Evolutionary conservation across 2,888 invertebrate genomes (phyloP), one percentile per base, ranked within the genome.

Genomic region (Lamproptera curius): DNA sequence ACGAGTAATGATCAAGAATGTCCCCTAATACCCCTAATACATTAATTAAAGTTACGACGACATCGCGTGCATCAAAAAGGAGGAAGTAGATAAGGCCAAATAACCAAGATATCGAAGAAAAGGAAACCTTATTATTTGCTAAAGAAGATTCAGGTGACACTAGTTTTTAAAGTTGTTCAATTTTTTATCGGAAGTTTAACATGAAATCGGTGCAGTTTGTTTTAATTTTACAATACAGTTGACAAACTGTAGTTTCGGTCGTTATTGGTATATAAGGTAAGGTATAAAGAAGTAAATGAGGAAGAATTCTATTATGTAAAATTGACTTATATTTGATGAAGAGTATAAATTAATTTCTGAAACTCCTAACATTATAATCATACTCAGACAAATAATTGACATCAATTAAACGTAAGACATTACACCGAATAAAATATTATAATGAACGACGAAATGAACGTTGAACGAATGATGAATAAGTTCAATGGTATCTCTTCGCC

Each of bases 31-130:
- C 55, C 42, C 47, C 51, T 58, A 59, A 62, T 62, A 58, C 65
- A 63, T 63, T 67, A 69, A 69, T 69, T 65, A 66, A 62, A 56
- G 60, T 65, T 66, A 63, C 63, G 63, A 57, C 58, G 53, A 58
- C 54, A 51, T 70, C 57, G 70, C 70, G 70, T 70, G 70, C 61
- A 55, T 48, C 53, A 46, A 50, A 48, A 39, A 46, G 41, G 49
- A 52, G 50, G 53, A 33, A 28, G 36, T 15, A 16, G 16, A 20
- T 34, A 17, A 9, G 6, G 31, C 1, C n/a, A n/a, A n/a, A n/a
- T n/a, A n/a, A n/a, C 14, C n/a, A 0, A 10, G 11, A 17, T 20
- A 3, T 11, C n/a, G 6, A 23, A 13, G 14, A 48, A 23, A 55
- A 41, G 46, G n/a, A 53, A 39, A 42, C 16, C 50, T 48, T 58